These are phyloP conservation scores for Yponomeuta sedellus DNA, from an alignment of 2,888 invertebrate species.

Conservation along the genomic window DNA sequence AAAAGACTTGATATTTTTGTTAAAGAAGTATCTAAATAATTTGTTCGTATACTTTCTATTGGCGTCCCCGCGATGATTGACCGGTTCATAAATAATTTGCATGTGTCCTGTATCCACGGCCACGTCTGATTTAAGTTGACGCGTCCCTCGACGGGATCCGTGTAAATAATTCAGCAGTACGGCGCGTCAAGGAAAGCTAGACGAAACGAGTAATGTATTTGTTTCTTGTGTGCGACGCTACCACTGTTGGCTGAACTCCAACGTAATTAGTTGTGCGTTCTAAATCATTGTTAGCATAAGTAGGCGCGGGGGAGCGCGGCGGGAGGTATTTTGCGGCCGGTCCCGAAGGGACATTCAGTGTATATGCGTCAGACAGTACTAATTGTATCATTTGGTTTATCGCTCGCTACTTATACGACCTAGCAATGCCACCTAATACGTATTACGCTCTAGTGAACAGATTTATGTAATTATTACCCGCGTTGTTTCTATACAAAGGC, in stretches of 20 bases:
- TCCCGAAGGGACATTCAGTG: not conserved
- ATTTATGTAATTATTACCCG: no score
- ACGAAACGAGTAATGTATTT: slow-evolving; percentile 4
- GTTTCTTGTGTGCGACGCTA: not conserved
- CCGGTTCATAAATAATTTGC: slow-evolving; percentile 5
- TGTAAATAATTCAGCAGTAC: not conserved
- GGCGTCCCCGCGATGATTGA: not conserved
- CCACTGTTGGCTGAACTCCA: slow-evolving; percentile 4
- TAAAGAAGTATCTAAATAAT: not conserved
- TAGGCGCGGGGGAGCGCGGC: not conserved
- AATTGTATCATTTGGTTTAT: not conserved
- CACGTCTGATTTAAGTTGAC: not conserved
- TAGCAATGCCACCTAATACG: not conserved
- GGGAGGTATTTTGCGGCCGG: not conserved
- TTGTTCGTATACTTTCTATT: not conserved
- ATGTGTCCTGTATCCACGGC: not conserved
- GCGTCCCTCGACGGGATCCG: not conserved
- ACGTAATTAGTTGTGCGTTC: slow-evolving; percentile 11
- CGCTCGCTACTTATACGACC: not conserved
- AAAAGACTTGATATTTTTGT: not conserved
- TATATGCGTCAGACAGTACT: not conserved
- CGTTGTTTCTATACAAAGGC: no score
- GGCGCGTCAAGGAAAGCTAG: not conserved
- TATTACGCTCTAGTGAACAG: not conserved
- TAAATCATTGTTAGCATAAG: slow-evolving; percentile 8